A percentile compares a stretch with the other conserved stretches of the same genome.
phyloP scores from a whole-genome alignment of 2,113 vertebrate genomes.

The Fulica atra region DNA sequence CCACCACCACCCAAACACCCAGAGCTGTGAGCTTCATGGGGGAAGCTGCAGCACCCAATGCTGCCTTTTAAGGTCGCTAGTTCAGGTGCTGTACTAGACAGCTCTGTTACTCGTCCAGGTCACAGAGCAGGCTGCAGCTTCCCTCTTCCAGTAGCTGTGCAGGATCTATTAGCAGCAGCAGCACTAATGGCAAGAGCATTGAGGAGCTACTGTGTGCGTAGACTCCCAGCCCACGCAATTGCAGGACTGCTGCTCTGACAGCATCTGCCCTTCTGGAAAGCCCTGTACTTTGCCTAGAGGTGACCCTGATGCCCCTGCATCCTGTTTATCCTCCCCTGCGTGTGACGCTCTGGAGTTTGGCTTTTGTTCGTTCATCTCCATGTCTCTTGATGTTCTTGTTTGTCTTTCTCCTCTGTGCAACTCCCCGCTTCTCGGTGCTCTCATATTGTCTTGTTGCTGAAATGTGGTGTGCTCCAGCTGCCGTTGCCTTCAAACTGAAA shows the following conservation, averaged over 20 bases:
- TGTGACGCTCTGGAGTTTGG: neutral
- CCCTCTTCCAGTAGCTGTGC: neutral
- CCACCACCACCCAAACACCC: neutral
- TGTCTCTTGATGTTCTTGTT: slow-evolving; percentile 54
- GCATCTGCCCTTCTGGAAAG: neutral
- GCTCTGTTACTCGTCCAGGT: neutral
- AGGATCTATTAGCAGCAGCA: neutral
- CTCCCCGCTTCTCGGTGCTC: neutral
- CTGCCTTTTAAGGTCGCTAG: neutral
- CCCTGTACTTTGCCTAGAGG: neutral
- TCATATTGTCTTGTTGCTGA: slow-evolving; percentile 61
- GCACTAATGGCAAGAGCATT: neutral
- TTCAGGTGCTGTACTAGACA: neutral
- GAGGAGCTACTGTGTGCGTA: rapidly evolving
- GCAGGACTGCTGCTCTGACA: neutral
- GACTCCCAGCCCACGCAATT: neutral
- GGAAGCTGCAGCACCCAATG: neutral
- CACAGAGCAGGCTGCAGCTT: neutral
- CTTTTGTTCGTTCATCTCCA: slow-evolving; percentile 9
- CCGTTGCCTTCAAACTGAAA: slow-evolving; percentile 81
- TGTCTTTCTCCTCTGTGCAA: slow-evolving; percentile 50
- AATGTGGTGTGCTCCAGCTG: slow-evolving; percentile 62
- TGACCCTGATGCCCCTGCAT: neutral
- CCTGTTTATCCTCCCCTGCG: neutral
- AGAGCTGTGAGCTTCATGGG: neutral